Evolutionary conservation across 2,888 invertebrate species (phyloP).

Genomic region (Mongoloraphidia duomilia): DNA sequence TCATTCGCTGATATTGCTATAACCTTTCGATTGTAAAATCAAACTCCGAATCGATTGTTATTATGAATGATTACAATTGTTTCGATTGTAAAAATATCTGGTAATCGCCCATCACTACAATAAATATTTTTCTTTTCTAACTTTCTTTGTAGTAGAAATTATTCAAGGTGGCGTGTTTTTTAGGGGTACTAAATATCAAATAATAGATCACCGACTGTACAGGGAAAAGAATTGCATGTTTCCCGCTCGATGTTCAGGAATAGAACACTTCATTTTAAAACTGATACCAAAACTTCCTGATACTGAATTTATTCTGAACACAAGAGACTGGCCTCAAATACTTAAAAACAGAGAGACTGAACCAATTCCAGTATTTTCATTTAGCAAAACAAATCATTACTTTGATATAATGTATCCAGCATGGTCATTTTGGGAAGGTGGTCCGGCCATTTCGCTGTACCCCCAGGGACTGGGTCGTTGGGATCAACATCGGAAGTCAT

Average conservation of each 20-base stretch:
- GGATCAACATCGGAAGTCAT: slow-evolving; percentile 66
- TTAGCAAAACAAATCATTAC: slow-evolving; percentile 80
- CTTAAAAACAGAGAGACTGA: slow-evolving; percentile 42
- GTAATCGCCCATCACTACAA: too few species aligned
- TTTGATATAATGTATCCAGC: slow-evolving; percentile 90
- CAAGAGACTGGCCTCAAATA: slow-evolving; percentile 86
- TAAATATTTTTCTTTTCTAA: too few species aligned
- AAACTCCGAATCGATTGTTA: too few species aligned
- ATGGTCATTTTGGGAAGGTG: slow-evolving; percentile 98
- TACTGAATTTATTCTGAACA: slow-evolving; percentile 77
- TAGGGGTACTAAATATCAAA: slow-evolving; percentile 68
- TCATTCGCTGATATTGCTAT: too few species aligned
- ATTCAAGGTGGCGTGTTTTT: slow-evolving; percentile 10
- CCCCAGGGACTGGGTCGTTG: slow-evolving; percentile 89
- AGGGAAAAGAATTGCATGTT: slow-evolving; percentile 79
- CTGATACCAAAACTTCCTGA: slow-evolving; percentile 57
- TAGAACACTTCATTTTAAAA: slow-evolving; percentile 73
- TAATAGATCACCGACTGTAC: slow-evolving; percentile 66
- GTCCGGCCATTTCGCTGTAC: slow-evolving; percentile 87
- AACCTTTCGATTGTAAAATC: too few species aligned
- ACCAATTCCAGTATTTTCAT: slow-evolving; percentile 76
- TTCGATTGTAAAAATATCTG: too few species aligned
- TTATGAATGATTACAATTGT: too few species aligned
- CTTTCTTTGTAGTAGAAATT: too few species aligned
- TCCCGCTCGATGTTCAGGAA: slow-evolving; percentile 78